A percentile compares a stretch with the other conserved stretches of the same genome.
Conservation (phyloP, 2,888 invertebrate species). For the Epistrophe grossulariae region DNA sequence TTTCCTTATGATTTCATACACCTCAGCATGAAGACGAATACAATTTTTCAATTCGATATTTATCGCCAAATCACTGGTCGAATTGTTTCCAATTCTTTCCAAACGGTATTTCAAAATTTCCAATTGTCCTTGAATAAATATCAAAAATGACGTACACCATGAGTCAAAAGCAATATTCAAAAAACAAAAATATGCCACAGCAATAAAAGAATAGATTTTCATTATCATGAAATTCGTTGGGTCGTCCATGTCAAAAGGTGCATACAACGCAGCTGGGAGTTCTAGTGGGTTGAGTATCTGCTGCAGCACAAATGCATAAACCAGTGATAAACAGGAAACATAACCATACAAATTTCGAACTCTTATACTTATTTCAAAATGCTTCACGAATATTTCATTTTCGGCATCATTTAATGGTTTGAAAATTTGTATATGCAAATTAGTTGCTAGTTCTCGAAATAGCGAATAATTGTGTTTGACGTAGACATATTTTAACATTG, state of each 20-base stretch:
- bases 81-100: constrained; percentile 75
- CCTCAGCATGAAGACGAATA: constrained; percentile 76
- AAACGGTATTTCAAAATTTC: constrained; percentile 79
- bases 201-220: constrained; percentile 76
- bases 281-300: constrained; percentile 69
- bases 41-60: constrained; percentile 77
- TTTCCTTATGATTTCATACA: constrained; percentile 74
- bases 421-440: constrained; percentile 17
- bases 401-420: neutral
- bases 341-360: constrained; percentile 11
- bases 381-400: constrained; percentile 9
- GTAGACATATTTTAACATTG: neutral
- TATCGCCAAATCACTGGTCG: constrained; percentile 53
- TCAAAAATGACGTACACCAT: constrained; percentile 78
- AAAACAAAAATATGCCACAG: constrained; percentile 36
- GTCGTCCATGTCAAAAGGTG: constrained; percentile 74
- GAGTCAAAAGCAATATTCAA: constrained; percentile 80
- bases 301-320: constrained; percentile 42
- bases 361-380: constrained; percentile 2
- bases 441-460: neutral
- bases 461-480: neutral
- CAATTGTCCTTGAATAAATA: constrained; percentile 78
- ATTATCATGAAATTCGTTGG: constrained; percentile 74
- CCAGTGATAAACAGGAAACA: neutral
- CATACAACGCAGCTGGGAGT: constrained; percentile 77